phyloP scores from a whole-genome alignment of 2,888 invertebrate species.

The Folsomia candida region DNA sequence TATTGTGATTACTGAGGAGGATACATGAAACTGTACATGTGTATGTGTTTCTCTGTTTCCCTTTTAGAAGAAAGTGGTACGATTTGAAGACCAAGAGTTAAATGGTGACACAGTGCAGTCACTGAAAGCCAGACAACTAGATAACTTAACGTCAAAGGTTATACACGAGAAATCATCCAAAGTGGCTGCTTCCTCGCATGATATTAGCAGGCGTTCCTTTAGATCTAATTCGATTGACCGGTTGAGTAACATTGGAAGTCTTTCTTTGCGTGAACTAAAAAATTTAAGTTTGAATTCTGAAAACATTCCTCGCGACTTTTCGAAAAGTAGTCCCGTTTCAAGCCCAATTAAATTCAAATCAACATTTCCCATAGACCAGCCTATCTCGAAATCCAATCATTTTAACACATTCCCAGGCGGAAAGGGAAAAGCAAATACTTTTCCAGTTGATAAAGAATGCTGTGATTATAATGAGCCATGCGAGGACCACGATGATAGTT shows the following conservation, averaged over 20 bases:
- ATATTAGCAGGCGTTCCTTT: neutral
- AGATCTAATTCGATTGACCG: neutral
- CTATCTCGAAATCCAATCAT: slow-evolving; percentile 54
- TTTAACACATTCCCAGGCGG: slow-evolving; percentile 13
- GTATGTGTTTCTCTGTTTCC: no score
- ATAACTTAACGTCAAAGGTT: neutral
- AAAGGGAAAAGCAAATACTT: slow-evolving; percentile 51
- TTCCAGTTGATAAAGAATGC: slow-evolving; percentile 58
- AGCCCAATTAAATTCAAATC: slow-evolving; percentile 60
- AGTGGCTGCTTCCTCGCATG: neutral
- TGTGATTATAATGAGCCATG: slow-evolving; percentile 55
- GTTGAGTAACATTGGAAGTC: neutral
- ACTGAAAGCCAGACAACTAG: slow-evolving; percentile 18
- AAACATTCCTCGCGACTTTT: no score
- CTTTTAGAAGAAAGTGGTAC: slow-evolving; percentile 48
- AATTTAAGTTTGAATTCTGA: no score
- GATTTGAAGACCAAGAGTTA: slow-evolving; percentile 46
- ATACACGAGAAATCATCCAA: slow-evolving; percentile 1
- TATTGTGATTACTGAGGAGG: no score
- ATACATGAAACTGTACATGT: no score
- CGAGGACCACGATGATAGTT: slow-evolving; percentile 36
- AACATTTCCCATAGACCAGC: slow-evolving; percentile 80
- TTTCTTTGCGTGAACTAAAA: neutral
- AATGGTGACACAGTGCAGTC: slow-evolving; percentile 16
- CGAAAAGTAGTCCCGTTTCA: neutral